Conservation (phyloP, 1,140 invertebrate genomes). For the Scylla paramamosain region DNA sequence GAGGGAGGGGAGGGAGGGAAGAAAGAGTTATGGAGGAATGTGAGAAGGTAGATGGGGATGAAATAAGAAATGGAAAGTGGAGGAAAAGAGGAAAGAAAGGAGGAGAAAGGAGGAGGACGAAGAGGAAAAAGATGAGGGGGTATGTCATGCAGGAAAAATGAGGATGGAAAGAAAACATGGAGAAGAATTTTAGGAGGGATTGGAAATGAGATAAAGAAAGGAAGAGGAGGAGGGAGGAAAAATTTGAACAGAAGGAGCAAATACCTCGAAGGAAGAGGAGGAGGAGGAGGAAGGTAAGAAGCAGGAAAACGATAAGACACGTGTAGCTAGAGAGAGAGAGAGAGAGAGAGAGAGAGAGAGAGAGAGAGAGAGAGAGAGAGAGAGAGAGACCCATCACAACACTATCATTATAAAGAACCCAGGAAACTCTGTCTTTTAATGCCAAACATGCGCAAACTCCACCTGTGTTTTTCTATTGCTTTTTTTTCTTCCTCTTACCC, state of each 20-base stretch:
- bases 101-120: not conserved
- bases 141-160: too few species aligned
- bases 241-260: not conserved
- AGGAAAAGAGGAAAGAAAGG: not conserved
- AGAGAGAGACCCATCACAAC: not conserved
- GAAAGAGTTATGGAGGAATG: constrained; percentile 11
- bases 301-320: not conserved
- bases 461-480: not conserved
- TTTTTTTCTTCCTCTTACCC: not conserved
- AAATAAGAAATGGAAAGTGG: not conserved
- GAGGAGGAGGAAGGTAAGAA: too few species aligned
- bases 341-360: constrained; percentile 12
- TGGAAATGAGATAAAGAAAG: not conserved
- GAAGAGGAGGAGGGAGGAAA: not conserved
- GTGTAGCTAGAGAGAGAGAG: not conserved
- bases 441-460: not conserved
- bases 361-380: constrained; percentile 9
- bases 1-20: not conserved
- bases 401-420: not conserved
- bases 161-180: too few species aligned
- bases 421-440: not conserved
- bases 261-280: not conserved
- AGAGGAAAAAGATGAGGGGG: not conserved
- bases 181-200: not conserved
- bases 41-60: constrained; percentile 20